Evolutionary conservation across 2,797 vertebrate species (phyloP), one percentile per base, ranked within the genome.

Genomic region (Okamejei kenojei): DNA sequence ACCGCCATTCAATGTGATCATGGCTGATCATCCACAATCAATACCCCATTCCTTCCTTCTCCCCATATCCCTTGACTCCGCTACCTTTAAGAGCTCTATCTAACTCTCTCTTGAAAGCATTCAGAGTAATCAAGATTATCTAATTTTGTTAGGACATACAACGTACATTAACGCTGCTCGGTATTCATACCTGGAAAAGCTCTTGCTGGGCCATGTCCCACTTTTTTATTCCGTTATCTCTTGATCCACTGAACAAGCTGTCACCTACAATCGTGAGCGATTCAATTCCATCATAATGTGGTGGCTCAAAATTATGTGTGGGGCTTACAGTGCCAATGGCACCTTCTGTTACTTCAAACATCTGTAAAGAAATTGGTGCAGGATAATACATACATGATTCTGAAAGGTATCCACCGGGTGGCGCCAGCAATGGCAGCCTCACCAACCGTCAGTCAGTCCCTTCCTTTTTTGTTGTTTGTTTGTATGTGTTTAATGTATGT

Each of bases 221-320:
- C 95, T 99, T 99, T 96, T 99, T 99, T 95, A 99, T 98, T 94
- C 99, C 99, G 54, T 98, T 99, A 95, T 99, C 99, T 94, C 99
- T 96, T 82, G 99, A 99, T 93, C 99, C 99, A 91, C 99, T 99
- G 93, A 99, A 99, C 32, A 99, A 96, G 65, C 97, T 97, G 94
- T 99, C 97, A 8, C 98, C 98, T 94, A 97, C 97, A 94, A 99
- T 97, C 93, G 98, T 97, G 94, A 99, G 96, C 0, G 98, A 98
- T 96, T 99, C 99, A 45, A 99, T 99, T 23, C 99, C 99, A 58
- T 99, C 99, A 74, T 99, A 99, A 95, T 99, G 99, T 7, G 99
- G 99, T 0, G 99, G 99, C 93, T 99, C 98, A 84, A 99, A 99
- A 96, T 98, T 99, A 96, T 98, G 97, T 26, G 98, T 97, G 5